phyloP scores from a whole-genome alignment of 1,140 invertebrate genomes.

The Cotesia chilonis region DNA sequence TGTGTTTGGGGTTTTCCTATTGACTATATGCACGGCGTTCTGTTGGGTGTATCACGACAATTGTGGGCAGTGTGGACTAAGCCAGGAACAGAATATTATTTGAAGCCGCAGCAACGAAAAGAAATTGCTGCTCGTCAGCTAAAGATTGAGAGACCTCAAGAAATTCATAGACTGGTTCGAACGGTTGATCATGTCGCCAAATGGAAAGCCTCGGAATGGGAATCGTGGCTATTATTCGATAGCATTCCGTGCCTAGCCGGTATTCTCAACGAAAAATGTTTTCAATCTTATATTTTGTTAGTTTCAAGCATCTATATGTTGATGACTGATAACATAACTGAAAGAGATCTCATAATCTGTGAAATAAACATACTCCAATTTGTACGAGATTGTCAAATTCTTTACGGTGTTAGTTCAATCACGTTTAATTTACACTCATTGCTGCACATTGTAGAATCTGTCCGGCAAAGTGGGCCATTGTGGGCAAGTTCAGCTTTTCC shows the following conservation, averaged over 20 bases:
- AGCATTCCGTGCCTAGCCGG: conserved; percentile 40
- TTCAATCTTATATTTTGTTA: conserved; percentile 37
- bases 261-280: conserved; percentile 35
- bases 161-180: conserved; percentile 33
- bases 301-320: conserved; percentile 38
- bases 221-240: conserved; percentile 44
- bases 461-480: conserved; percentile 16
- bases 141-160: conserved; percentile 32
- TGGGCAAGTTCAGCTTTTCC: conserved; percentile 1
- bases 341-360: conserved; percentile 35
- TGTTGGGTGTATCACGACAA: conserved; percentile 36
- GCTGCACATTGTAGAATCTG: conserved; percentile 13
- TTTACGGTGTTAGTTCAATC: conserved; percentile 28
- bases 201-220: conserved; percentile 26
- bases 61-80: conserved; percentile 30
- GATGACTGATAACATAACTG: conserved; percentile 28
- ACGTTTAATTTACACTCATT: conserved; percentile 18
- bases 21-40: conserved; percentile 32
- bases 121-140: conserved; percentile 27
- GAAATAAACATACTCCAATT: conserved; percentile 39
- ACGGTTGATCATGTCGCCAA: conserved; percentile 11
- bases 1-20: conserved; percentile 32
- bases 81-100: not conserved
- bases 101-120: conserved; percentile 13
- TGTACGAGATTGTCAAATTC: conserved; percentile 37